Base-by-base conservation (phyloP, 2,888 invertebrate genomes). In the Epinotia demarniana region DNA sequence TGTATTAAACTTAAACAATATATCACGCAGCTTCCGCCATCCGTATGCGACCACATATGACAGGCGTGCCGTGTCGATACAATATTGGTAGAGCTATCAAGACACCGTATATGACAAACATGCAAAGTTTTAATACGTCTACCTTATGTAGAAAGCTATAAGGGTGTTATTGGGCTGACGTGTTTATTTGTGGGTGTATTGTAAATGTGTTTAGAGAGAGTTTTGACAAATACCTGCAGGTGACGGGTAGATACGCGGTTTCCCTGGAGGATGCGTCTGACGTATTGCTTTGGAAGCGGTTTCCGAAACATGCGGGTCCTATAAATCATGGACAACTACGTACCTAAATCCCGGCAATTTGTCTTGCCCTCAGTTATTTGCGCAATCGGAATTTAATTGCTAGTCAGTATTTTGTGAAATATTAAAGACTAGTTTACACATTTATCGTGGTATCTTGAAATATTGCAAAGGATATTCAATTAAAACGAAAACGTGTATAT, bases 221-320 rank as follows among this genome's bases (percentile, higher is more conserved):
- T 92, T 93, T 92, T 93, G 93, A 93, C 91, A 92, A 93, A 93
- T 93, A 91, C 90, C 90, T 92, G 91, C 91, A 93, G 92, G 93
- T 93, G 93, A 92, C 90, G 90, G 86, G 85, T 82, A 72, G 75
- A 75, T 72, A 81, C 82, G 88, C 86, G 90, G 90, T 90, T 90
- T 86, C 88, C 89, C 89, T 85, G 84, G 83, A 89, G 91, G 91
- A 91, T 92, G 92, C 84, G 84, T 90, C 87, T 92, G 92, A 92
- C 92, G 89, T 92, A 93, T 93, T 89, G 90, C 89, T 89, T 87
- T 89, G 91, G 92, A 92, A 89, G 88, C 88, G 88, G 88, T 87
- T 87, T 84, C 81, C 84, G 85, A 83, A 81, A 85, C 81, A 89
- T 87, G 86, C 86, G 87, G 87, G 86, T 80, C 78, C 83, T 86